Base-by-base conservation (phyloP, 2,797 vertebrate genomes). In the Anguilla obscura region DNA sequence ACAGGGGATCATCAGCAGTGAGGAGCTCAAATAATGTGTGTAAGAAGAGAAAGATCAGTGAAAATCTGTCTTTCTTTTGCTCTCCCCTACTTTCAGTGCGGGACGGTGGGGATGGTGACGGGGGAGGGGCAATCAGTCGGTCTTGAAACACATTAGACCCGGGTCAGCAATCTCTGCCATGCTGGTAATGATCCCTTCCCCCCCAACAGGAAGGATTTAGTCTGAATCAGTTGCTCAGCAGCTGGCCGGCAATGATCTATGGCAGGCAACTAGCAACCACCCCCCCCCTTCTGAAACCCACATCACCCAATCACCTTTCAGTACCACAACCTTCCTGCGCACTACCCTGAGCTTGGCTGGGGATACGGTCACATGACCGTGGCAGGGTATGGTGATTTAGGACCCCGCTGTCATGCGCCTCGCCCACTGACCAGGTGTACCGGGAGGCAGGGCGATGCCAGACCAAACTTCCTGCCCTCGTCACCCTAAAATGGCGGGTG, bases 201-300 rank as follows among this genome's bases (percentile, higher is more conserved):
- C 58, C 63, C 89, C 85, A 88, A 89, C 90, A 90, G 88, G 86
- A 60, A 45, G 60, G 82, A 33, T 79, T 90, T 91, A 90, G 90
- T 91, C 87, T 88, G 87, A 85, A 90, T 92, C 89, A 91, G 91
- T 91, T 94, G 90, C 89, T 91, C 85, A 91, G 92, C 93, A 95
- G 94, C 93, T 95, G 95, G 94, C 93, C 92, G 86, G 76, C 90
- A 92, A 91, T 93, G 89, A 92, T 93, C 91, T 90, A 94, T 95
- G 94, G 93, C 93, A 94, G 90, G 87, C 63, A 84, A 94, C 93
- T 93, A 93, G 90, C 90, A 91, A 87, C 82, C 86, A 88, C 56
- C 66, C 66, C 8, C 36, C 36, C 14, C 33, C 7, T 33, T 76
- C 30, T 16, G 36, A 16, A 76, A 40, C 33, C 69, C 74, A 76